Evolutionary conservation across 1,140 invertebrate genomes (phyloP), one percentile per base, ranked within the genome.

Genomic region (Pomacea maculata): DNA sequence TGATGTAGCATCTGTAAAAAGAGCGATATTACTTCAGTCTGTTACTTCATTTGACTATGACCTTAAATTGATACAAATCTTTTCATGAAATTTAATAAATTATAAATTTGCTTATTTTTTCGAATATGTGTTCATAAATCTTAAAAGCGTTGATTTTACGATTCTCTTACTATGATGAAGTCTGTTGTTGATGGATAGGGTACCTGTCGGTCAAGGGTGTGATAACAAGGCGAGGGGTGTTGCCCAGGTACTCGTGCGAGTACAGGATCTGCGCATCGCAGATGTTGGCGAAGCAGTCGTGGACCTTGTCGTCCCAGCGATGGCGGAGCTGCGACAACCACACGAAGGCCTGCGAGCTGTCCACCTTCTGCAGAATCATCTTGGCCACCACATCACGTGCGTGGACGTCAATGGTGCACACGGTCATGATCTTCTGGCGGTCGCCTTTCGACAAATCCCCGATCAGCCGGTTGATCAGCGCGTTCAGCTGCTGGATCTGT

Each of bases 391-490:
- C 97, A 92, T 99, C 97, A 90, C 98, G 94, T 1, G 96, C 97
- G 82, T 93, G 93, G 25, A 98, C 97, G 91, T 99, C 98, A 89
- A 99, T 98, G 5, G 97, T 99, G 91, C 97, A 99, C 88, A 99
- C 97, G 0, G 98, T 99, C 97, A 99, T 99, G 82, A 99, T 97
- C 92, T 99, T 99, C 91, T 99, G 97, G 68, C 98, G 93, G 90
- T 98, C 96, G 89, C 96, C 95, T 88, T 95, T 95, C 45, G 93
- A 95, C 55, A 99, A 92, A 87, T 98, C 96, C 55, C 97, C 97
- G 72, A 99, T 93, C 71, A 99, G 91, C 82, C 98, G 92, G 15
- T 94, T 94, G 86, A 99, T 99, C 72, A 99, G 92, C 25, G 95
- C 95, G 90, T 97, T 98, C 68, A 99, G 91, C 91, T 99, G 97